Evolutionary conservation across 2,888 invertebrate species (phyloP).

Genomic region (Adineta ricciae): DNA sequence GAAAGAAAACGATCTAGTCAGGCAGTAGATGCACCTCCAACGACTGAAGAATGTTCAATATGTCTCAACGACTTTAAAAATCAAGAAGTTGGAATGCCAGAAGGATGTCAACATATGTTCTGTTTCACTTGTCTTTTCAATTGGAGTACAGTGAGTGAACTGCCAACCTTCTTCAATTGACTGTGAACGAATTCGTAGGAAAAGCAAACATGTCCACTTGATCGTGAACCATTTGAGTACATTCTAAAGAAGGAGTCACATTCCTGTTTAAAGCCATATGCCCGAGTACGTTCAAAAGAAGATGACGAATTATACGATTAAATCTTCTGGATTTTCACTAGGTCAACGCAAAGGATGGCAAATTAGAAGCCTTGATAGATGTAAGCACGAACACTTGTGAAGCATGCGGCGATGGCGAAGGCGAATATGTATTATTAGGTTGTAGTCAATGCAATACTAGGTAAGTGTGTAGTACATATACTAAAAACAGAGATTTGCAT

Average conservation of each 20-base stretch:
- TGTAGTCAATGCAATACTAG: no score
- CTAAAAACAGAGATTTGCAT: no score
- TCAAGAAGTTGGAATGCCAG: no score
- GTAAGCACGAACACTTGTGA: background rate
- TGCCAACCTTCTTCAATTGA: no score
- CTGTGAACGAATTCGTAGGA: no score
- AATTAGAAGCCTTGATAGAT: background rate
- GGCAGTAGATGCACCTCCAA: background rate
- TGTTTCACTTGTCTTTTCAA: background rate
- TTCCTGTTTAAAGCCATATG: background rate
- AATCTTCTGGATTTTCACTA: background rate
- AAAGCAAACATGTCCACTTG: no score
- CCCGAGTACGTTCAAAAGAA: background rate
- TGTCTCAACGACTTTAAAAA: background rate
- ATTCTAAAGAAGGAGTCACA: background rate
- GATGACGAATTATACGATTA: background rate
- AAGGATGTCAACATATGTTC: background rate
- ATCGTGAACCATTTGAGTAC: no score
- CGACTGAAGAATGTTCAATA: background rate
- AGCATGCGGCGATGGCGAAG: background rate
- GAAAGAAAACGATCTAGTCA: no score
- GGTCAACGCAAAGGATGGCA: background rate
- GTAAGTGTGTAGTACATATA: no score
- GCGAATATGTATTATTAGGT: background rate
- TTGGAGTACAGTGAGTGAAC: no score